These are phyloP conservation scores for Ceyx cyanopectus DNA, from an alignment of 2,113 vertebrate genomes.

Conservation along the genomic window DNA sequence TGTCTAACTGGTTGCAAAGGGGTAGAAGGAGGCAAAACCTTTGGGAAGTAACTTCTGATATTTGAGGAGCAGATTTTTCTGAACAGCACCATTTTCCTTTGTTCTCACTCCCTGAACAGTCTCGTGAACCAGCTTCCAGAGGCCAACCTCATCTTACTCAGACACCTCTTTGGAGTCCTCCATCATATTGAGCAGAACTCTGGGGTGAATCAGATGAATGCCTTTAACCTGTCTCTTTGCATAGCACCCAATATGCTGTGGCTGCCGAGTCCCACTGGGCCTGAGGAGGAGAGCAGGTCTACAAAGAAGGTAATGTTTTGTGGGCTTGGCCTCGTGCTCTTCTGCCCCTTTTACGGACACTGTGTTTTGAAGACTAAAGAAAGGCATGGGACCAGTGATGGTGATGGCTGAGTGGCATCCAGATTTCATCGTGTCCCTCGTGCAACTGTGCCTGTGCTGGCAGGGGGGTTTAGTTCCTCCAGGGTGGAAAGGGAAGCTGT, in stretches of 20 bases:
- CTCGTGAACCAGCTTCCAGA: constrained; percentile 79
- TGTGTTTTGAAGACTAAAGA: not conserved
- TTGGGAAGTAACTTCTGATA: not conserved
- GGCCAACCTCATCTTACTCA: constrained; percentile 78
- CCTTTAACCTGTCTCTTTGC: constrained; percentile 82
- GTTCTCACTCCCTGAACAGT: constrained; percentile 28
- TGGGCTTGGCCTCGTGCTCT: not conserved
- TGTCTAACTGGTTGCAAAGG: not conserved
- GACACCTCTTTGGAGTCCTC: constrained; percentile 81
- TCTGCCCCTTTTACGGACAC: not conserved
- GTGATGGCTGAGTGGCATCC: not conserved
- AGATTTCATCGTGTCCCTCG: not conserved
- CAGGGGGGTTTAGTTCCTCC: not conserved
- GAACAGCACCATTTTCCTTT: not conserved
- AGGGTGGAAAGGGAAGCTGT: not conserved
- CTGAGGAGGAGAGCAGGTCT: constrained; percentile 80
- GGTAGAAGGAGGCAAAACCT: not conserved
- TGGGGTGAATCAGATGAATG: constrained; percentile 82
- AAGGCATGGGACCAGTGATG: not conserved
- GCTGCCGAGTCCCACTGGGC: constrained; percentile 71
- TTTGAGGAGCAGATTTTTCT: not conserved
- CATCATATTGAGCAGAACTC: constrained; percentile 79
- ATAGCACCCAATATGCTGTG: constrained; percentile 86
- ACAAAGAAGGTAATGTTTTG: constrained; percentile 75
- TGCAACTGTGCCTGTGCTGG: not conserved